phyloP scores from a whole-genome alignment of 2,113 vertebrate genomes.

The Sapayoa aenigma region DNA sequence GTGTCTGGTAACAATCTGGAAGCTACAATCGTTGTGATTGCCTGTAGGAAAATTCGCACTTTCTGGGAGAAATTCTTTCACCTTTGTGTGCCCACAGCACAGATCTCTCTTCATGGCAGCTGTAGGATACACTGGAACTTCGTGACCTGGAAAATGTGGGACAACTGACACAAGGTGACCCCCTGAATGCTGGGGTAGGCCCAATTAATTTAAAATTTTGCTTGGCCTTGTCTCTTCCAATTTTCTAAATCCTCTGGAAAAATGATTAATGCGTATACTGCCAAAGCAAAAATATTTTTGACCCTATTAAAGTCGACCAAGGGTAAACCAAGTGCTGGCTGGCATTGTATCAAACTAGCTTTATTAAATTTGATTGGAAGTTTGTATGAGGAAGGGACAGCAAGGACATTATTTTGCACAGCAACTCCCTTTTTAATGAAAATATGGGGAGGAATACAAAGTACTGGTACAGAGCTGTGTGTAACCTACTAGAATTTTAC shows the following conservation, averaged over 20 bases:
- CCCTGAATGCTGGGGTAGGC: conserved; percentile 81
- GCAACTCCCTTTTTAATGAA: conserved; percentile 77
- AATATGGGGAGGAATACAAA: conserved; percentile 78
- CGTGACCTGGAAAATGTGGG: conserved; percentile 87
- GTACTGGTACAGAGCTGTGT: conserved; percentile 39
- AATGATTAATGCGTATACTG: conserved; percentile 93
- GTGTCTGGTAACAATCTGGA: conserved; percentile 80
- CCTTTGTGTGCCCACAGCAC: conserved; percentile 80
- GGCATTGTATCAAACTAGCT: conserved; percentile 94
- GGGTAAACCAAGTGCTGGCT: conserved; percentile 95
- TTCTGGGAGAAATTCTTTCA: conserved; percentile 84
- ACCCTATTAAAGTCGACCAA: conserved; percentile 98
- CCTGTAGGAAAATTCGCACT: conserved; percentile 80
- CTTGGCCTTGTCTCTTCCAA: conserved; percentile 92
- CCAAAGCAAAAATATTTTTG: conserved; percentile 96
- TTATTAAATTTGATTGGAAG: conserved; percentile 97
- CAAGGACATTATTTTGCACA: conserved; percentile 94
- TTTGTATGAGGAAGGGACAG: conserved; percentile 84
- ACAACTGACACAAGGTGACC: conserved; percentile 87
- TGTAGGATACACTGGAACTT: conserved; percentile 81
- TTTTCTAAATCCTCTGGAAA: conserved; percentile 96
- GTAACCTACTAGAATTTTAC: conserved; percentile 61
- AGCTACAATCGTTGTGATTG: conserved; percentile 76
- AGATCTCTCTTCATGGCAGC: conserved; percentile 76
- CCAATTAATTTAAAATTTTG: conserved; percentile 95